Conservation (phyloP, 2,797 vertebrate genomes). For the Amblyraja radiata region DNA sequence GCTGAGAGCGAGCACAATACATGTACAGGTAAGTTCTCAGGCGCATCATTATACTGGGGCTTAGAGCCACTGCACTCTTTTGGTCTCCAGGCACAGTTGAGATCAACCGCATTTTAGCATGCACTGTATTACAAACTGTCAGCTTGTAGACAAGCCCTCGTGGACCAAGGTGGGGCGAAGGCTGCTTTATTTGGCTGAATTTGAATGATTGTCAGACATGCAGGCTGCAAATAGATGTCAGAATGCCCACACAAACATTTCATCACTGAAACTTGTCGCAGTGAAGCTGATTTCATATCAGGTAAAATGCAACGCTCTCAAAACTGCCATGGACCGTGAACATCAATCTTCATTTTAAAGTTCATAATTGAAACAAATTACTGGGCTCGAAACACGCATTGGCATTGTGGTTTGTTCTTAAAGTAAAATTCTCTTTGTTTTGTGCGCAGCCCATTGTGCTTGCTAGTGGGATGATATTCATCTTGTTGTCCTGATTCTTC, state of each 20-base stretch:
- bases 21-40: neutral
- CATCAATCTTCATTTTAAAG: neutral
- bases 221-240: neutral
- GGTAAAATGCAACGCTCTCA: neutral
- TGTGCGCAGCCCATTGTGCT: neutral
- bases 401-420: neutral
- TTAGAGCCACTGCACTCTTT: neutral
- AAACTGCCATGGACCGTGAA: neutral
- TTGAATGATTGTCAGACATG: conserved; percentile 1
- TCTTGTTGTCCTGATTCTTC: conserved; percentile 26
- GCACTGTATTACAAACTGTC: conserved; percentile 25
- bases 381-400: too few species aligned
- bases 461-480: neutral
- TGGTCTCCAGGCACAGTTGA: conserved; percentile 1
- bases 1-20: neutral
- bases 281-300: neutral
- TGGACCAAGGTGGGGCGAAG: neutral
- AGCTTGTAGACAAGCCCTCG: neutral
- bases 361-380: conserved; percentile 31
- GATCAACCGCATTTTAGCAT: conserved; percentile 6
- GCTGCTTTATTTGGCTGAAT: neutral
- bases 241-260: neutral
- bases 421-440: neutral
- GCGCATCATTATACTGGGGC: neutral
- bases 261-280: neutral